A percentile compares a stretch with the other conserved stretches of the same genome.
Conservation (phyloP, 2,797 vertebrate species). For the Psittacula derbiana region DNA sequence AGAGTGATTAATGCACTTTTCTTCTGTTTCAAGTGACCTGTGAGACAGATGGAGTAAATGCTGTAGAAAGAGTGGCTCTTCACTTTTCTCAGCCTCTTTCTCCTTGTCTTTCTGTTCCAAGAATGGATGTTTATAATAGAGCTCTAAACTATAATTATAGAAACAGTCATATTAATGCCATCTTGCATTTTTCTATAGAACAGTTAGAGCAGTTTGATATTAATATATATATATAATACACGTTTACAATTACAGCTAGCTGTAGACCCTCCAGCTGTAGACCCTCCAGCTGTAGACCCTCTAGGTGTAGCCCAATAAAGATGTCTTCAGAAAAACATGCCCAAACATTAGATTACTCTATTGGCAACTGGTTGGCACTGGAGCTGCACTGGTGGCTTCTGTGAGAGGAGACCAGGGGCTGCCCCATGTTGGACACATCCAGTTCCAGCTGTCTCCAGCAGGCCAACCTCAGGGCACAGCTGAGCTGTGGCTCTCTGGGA, state of each 20-base stretch:
- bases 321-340: background rate
- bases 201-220: background rate
- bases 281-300: background rate
- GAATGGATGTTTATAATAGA: background rate
- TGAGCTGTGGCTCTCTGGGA: background rate
- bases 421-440: fast-evolving
- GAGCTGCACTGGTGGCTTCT: background rate
- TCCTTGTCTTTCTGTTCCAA: background rate
- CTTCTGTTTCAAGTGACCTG: background rate
- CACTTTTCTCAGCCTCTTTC: background rate
- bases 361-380: background rate
- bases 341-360: background rate
- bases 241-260: background rate
- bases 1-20: background rate
- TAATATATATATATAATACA: background rate
- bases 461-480: background rate
- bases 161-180: background rate
- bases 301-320: background rate
- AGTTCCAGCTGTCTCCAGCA: background rate
- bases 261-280: background rate
- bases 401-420: background rate
- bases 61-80: background rate
- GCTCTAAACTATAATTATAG: background rate
- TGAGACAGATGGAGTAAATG: background rate
- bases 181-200: background rate